Evolutionary conservation across 2,888 invertebrate genomes (phyloP).

Genomic region (Cerceris ruficornis): DNA sequence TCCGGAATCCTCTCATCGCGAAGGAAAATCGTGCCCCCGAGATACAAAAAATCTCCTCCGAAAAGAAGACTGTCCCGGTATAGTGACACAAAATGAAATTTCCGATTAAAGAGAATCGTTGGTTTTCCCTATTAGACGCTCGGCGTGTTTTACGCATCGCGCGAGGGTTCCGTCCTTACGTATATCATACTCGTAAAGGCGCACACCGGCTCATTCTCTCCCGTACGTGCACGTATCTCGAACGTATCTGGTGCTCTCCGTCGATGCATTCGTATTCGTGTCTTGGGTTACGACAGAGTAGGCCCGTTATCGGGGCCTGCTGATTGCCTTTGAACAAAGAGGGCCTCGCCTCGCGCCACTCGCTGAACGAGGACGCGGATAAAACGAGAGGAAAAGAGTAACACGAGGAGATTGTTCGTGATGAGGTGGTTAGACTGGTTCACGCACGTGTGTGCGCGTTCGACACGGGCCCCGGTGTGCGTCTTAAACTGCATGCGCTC

Average conservation of each 20-base stretch:
- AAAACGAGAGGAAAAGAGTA: slow-evolving; percentile 73
- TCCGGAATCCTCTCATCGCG: neutral
- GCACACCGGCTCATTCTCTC: slow-evolving; percentile 4
- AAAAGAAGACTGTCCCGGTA: slow-evolving; percentile 13
- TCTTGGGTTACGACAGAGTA: slow-evolving; percentile 82
- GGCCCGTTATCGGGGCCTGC: slow-evolving; percentile 81
- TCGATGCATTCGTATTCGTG: slow-evolving; percentile 81
- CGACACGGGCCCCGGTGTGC: slow-evolving; percentile 67
- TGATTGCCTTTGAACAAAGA: slow-evolving; percentile 80
- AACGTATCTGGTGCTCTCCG: slow-evolving; percentile 62
- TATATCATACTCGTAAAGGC: slow-evolving; percentile 15
- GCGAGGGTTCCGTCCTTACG: slow-evolving; percentile 42
- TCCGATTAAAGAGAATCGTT: slow-evolving; percentile 51
- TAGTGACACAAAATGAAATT: slow-evolving; percentile 50
- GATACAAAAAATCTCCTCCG: neutral
- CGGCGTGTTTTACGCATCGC: slow-evolving; percentile 59
- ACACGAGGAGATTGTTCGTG: slow-evolving; percentile 80
- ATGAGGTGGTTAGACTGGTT: slow-evolving; percentile 82
- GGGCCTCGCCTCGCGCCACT: slow-evolving; percentile 60
- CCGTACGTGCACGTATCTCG: slow-evolving; percentile 5
- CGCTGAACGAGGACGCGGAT: slow-evolving; percentile 70
- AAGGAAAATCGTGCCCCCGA: neutral
- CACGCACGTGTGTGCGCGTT: slow-evolving; percentile 72
- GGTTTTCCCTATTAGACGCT: slow-evolving; percentile 9
- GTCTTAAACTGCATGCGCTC: slow-evolving; percentile 69